A percentile compares a stretch with the other conserved stretches of the same genome.
phyloP scores from a whole-genome alignment of 2,113 vertebrate species.

The Colistium nudipinnis region DNA sequence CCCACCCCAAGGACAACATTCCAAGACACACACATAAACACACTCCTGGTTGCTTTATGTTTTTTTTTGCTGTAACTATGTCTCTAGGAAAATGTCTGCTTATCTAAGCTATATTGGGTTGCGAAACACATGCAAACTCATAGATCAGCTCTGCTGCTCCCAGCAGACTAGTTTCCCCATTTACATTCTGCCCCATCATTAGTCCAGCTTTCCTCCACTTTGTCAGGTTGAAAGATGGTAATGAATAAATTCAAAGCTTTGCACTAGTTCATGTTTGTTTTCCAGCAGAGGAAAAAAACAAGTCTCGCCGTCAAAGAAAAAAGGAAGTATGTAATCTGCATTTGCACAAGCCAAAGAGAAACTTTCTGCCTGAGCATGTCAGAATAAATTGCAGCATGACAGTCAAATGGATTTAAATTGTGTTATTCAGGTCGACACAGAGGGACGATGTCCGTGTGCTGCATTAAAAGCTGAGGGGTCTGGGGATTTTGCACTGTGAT shows the following conservation, averaged over 20 bases:
- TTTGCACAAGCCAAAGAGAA: slow-evolving; percentile 57
- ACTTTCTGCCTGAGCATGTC: slow-evolving; percentile 32
- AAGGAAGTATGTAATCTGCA: slow-evolving; percentile 35
- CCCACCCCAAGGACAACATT: too few relatives aligned
- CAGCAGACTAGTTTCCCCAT: slow-evolving; percentile 43
- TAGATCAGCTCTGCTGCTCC: slow-evolving; percentile 53
- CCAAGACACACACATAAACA: not conserved
- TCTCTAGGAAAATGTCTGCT: slow-evolving; percentile 34
- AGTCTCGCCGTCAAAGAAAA: not conserved
- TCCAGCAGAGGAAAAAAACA: slow-evolving; percentile 17
- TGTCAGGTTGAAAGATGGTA: slow-evolving; percentile 56
- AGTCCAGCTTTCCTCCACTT: slow-evolving; percentile 65
- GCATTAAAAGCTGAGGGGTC: slow-evolving; percentile 1
- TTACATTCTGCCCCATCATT: slow-evolving; percentile 65
- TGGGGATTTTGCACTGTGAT: slow-evolving; percentile 20
- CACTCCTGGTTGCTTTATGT: slow-evolving; percentile 5
- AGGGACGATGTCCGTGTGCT: not conserved
- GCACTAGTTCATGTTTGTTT: slow-evolving; percentile 34
- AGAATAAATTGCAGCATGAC: slow-evolving; percentile 36
- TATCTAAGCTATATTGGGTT: slow-evolving; percentile 52
- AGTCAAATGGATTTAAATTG: slow-evolving; percentile 35
- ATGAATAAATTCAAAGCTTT: slow-evolving; percentile 59
- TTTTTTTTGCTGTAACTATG: slow-evolving; percentile 23
- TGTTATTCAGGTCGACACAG: slow-evolving; percentile 31
- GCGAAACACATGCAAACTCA: slow-evolving; percentile 51